Conservation (phyloP, 1,140 invertebrate species). For the Zaprionus gabonicus region DNA sequence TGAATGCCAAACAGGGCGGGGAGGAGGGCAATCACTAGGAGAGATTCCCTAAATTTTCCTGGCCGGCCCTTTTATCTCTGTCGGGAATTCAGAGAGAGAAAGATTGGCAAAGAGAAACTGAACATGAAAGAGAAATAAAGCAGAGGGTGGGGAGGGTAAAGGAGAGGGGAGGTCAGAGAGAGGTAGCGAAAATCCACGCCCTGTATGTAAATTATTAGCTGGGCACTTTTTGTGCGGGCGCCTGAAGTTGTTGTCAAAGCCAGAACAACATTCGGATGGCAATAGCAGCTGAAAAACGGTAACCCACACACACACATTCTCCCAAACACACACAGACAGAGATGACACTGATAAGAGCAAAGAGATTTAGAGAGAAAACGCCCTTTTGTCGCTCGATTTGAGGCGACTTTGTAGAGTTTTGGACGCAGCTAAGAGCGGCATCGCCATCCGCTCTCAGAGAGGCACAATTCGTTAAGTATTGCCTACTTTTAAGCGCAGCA, state of each 20-base stretch:
- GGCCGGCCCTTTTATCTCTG: slow-evolving; percentile 52
- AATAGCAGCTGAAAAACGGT: slow-evolving; percentile 52
- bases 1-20: neutral
- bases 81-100: slow-evolving; percentile 34
- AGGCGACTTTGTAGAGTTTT: slow-evolving; percentile 27
- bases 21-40: neutral
- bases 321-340: slow-evolving; percentile 1
- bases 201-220: slow-evolving; percentile 84
- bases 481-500: slow-evolving; percentile 23
- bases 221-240: slow-evolving; percentile 73
- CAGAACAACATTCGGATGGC: slow-evolving; percentile 48
- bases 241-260: slow-evolving; percentile 64
- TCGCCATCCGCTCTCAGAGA: neutral
- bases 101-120: slow-evolving; percentile 21
- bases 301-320: slow-evolving; percentile 32
- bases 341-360: slow-evolving; percentile 29
- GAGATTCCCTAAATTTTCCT: slow-evolving; percentile 49
- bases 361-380: slow-evolving; percentile 59
- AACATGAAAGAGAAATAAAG: neutral
- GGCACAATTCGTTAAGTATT: neutral
- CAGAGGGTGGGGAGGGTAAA: neutral
- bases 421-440: slow-evolving; percentile 43
- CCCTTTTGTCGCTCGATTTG: slow-evolving; percentile 68
- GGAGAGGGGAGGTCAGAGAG: slow-evolving; percentile 12
- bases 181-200: slow-evolving; percentile 77